Percentiles rank a stretch among this genome's conserved stretches.
Evolutionary conservation across 2,113 vertebrate genomes (phyloP).

Genomic region (Phoenicopterus ruber): DNA sequence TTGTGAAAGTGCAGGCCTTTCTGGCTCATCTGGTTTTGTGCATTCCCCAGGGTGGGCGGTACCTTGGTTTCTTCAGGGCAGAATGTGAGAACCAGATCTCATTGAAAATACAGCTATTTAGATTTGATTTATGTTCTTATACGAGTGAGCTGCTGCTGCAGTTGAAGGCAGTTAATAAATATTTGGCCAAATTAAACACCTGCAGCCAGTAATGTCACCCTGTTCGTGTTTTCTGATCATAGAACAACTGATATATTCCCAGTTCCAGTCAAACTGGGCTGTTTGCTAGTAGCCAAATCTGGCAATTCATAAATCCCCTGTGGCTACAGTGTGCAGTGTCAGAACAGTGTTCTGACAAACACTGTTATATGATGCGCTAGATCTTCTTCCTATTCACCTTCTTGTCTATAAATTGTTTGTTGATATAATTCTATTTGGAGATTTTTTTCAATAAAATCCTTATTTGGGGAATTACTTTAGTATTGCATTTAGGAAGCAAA

Average conservation of each 20-base stretch:
- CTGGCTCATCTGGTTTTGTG: neutral
- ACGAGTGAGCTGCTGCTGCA: neutral
- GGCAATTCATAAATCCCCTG: neutral
- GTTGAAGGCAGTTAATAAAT: neutral
- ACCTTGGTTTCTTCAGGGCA: neutral
- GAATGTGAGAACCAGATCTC: neutral
- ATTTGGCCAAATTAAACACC: neutral
- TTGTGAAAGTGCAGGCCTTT: neutral
- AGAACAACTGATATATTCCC: neutral
- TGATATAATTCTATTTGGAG: neutral
- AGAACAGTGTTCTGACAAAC: neutral
- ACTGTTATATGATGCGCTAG: neutral
- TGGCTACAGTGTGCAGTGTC: too few species aligned
- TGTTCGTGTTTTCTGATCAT: neutral
- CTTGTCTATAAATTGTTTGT: neutral
- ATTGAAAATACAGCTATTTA: neutral
- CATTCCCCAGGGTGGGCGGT: neutral
- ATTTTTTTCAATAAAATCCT: neutral
- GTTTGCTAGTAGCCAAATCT: neutral
- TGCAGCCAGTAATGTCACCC: neutral
- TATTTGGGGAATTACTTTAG: neutral
- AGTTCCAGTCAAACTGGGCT: neutral
- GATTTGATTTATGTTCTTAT: neutral
- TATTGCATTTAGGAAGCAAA: neutral
- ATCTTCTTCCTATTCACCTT: neutral